Percentiles rank a stretch among this genome's conserved stretches.
phyloP scores from a whole-genome alignment of 2,797 vertebrate genomes.

The Syndactyla subalaris region DNA sequence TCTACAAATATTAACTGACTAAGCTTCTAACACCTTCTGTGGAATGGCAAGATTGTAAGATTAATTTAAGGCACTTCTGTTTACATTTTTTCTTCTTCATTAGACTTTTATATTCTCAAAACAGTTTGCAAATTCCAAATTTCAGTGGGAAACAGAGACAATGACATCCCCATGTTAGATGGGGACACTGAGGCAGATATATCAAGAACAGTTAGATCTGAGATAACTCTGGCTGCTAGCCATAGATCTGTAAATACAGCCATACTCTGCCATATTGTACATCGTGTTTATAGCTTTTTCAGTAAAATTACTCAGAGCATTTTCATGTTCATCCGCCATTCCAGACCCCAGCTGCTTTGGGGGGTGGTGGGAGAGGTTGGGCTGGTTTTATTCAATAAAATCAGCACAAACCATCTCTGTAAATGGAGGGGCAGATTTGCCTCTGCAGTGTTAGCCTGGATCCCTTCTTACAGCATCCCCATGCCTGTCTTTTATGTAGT shows the following conservation, averaged over 20 bases:
- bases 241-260: not conserved
- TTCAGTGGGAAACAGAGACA: not conserved
- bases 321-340: not conserved
- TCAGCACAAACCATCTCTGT: not conserved
- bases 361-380: not conserved
- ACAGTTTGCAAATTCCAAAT: not conserved
- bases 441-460: not conserved
- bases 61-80: not conserved
- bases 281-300: not conserved
- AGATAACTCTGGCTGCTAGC: not conserved
- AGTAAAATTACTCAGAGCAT: not conserved
- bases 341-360: not conserved
- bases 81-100: not conserved
- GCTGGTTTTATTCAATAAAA: not conserved
- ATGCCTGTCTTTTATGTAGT: not conserved
- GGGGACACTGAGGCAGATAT: not conserved
- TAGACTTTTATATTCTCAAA: not conserved
- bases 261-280: not conserved
- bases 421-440: slow-evolving; percentile 19
- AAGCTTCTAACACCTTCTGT: not conserved
- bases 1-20: not conserved
- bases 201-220: not conserved
- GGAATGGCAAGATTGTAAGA: not conserved
- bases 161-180: not conserved
- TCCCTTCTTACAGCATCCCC: not conserved